phyloP scores from a whole-genome alignment of 2,797 vertebrate genomes.

The Sphaeramia orbicularis region DNA sequence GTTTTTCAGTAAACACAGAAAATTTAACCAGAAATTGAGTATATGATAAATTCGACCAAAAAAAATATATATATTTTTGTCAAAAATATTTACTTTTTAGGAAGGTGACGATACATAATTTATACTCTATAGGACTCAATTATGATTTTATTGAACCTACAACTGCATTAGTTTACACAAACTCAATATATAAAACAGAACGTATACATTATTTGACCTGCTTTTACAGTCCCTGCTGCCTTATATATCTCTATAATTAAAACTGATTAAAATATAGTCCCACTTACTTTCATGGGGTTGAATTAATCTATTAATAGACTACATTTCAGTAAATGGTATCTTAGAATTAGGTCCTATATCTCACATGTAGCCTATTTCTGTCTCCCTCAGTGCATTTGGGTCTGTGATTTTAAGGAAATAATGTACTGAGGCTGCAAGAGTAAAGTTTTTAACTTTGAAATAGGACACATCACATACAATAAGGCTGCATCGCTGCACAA shows the following conservation, averaged over 20 bases:
- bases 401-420: background rate
- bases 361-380: background rate
- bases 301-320: slow-evolving; percentile 1
- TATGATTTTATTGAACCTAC: no score
- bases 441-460: slow-evolving; percentile 34
- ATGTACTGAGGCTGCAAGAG: background rate
- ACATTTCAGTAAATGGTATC: background rate
- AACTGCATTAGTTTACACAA: no score
- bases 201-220: background rate
- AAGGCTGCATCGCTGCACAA: slow-evolving; percentile 57
- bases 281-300: slow-evolving; percentile 1
- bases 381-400: background rate
- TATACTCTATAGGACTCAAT: no score
- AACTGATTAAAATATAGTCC: background rate
- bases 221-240: background rate
- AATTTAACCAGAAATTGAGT: no score
- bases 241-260: background rate
- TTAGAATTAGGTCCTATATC: background rate
- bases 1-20: no score
- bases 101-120: no score
- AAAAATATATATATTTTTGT: no score
- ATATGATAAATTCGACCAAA: no score
- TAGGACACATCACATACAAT: slow-evolving; percentile 40
- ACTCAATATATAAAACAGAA: no score
- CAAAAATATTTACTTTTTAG: no score